A percentile compares a stretch with the other conserved stretches of the same genome.
Conservation (phyloP, 1,140 invertebrate genomes). For the Macrotrachela quadricornifera region DNA sequence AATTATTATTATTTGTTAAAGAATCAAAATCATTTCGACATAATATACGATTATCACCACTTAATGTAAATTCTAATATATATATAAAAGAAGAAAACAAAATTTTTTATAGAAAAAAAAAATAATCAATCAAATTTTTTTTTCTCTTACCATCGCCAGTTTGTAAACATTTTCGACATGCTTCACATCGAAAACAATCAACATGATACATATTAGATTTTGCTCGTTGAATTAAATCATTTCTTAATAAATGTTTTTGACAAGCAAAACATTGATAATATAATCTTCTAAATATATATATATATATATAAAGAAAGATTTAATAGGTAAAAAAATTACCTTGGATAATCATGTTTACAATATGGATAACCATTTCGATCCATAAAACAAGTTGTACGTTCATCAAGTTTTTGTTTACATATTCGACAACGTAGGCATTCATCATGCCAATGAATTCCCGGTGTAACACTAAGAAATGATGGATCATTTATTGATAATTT, state of each 20-base stretch:
- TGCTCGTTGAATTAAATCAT: conserved; percentile 80
- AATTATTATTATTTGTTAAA: too few species aligned
- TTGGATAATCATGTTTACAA: conserved; percentile 81
- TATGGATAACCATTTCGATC: conserved; percentile 70
- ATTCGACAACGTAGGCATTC: conserved; percentile 76
- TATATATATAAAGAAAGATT: background rate
- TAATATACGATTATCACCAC: too few species aligned
- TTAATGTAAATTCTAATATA: too few species aligned
- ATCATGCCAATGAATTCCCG: conserved; percentile 83
- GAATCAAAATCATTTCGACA: too few species aligned
- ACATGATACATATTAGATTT: conserved; percentile 90
- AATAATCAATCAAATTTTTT: too few species aligned
- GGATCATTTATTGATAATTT: conserved; percentile 82
- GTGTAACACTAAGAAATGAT: conserved; percentile 73
- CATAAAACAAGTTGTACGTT: conserved; percentile 81
- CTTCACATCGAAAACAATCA: conserved; percentile 82
- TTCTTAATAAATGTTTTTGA: conserved; percentile 63
- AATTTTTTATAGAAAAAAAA: too few species aligned
- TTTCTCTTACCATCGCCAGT: conserved; percentile 60
- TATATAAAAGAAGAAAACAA: too few species aligned
- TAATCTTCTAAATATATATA: conserved; percentile 35
- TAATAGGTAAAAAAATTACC: conserved; percentile 35
- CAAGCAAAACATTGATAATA: conserved; percentile 88
- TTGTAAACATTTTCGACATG: conserved; percentile 68
- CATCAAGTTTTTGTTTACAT: conserved; percentile 76